phyloP scores from a whole-genome alignment of 2,888 invertebrate genomes.

The Zygaena filipendulae region DNA sequence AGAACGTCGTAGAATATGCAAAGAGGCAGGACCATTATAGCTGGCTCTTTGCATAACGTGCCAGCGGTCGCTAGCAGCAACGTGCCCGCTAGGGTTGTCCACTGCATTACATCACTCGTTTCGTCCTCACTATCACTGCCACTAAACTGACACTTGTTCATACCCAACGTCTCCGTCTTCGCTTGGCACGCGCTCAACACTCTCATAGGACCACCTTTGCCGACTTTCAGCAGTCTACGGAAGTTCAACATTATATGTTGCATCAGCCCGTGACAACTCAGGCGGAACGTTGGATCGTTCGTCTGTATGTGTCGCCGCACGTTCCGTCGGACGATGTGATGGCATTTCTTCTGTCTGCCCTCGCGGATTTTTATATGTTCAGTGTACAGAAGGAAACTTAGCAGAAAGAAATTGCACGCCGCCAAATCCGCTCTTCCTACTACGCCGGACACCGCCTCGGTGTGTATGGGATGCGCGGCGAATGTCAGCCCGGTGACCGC shows the following conservation, averaged over 20 bases:
- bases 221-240: conserved; percentile 45
- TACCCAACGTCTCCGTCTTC: conserved; percentile 35
- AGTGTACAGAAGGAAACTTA: conserved; percentile 87
- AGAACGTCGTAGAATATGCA: conserved; percentile 90
- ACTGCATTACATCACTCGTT: conserved; percentile 51
- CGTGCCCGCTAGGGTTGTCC: conserved; percentile 71
- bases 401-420: conserved; percentile 89
- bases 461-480: conserved; percentile 95
- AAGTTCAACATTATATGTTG: conserved; percentile 57
- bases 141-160: conserved; percentile 47
- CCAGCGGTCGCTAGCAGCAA: conserved; percentile 79
- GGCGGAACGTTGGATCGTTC: conserved; percentile 43
- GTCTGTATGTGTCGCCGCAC: conserved; percentile 30
- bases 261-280: conserved; percentile 52
- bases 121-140: conserved; percentile 48
- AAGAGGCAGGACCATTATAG: conserved; percentile 89
- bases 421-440: conserved; percentile 96
- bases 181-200: conserved; percentile 44
- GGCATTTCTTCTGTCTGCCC: conserved; percentile 37
- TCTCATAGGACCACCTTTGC: conserved; percentile 48
- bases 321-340: conserved; percentile 34
- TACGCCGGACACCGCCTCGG: conserved; percentile 95
- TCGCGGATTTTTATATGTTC: conserved; percentile 79
- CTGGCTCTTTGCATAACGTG: conserved; percentile 95
- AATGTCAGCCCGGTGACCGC: conserved; percentile 86